Percentiles rank a stretch among this genome's conserved stretches.
Conservation (phyloP, 2,113 vertebrate genomes). For the Nannobrachium achirus region DNA sequence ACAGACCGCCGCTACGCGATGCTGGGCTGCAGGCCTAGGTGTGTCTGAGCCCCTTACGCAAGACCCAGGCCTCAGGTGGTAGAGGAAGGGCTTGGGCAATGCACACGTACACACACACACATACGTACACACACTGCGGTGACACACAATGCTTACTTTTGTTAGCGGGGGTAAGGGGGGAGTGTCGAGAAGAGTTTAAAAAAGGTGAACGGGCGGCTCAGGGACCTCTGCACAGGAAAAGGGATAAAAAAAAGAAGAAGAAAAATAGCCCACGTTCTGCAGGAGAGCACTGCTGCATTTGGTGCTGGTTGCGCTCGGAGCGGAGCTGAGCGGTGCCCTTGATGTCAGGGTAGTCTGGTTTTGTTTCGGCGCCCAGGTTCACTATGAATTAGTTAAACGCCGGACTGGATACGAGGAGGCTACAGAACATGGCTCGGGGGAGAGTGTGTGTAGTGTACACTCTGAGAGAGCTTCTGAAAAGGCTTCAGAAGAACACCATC, state of each 20-base stretch:
- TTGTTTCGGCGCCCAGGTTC: slow-evolving; percentile 75
- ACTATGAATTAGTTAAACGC: slow-evolving; percentile 77
- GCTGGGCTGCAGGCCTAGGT: slow-evolving; percentile 59
- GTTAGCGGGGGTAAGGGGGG: slow-evolving; percentile 48
- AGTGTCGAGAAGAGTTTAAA: slow-evolving; percentile 53
- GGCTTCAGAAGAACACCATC: slow-evolving; percentile 67
- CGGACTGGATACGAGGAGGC: slow-evolving; percentile 73
- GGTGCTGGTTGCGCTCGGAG: slow-evolving; percentile 67
- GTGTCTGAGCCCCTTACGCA: slow-evolving; percentile 55
- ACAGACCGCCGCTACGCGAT: slow-evolving; percentile 39
- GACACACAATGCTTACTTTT: slow-evolving; percentile 51
- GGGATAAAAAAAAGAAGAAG: slow-evolving; percentile 38
- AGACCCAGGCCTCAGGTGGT: slow-evolving; percentile 27
- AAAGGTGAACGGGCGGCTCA: slow-evolving; percentile 65
- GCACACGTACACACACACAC: slow-evolving; percentile 6
- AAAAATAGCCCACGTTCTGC: slow-evolving; percentile 67
- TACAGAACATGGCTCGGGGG: slow-evolving; percentile 70
- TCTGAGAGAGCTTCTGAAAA: slow-evolving; percentile 69
- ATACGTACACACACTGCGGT: slow-evolving; percentile 4
- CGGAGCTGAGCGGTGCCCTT: slow-evolving; percentile 71
- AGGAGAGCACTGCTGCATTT: slow-evolving; percentile 60
- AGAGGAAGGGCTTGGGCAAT: slow-evolving; percentile 47
- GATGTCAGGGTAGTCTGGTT: slow-evolving; percentile 74
- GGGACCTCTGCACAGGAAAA: slow-evolving; percentile 55
- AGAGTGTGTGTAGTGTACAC: slow-evolving; percentile 71